Evolutionary conservation across 2,797 vertebrate genomes (phyloP), one percentile per base, ranked within the genome.

Genomic region (Hippopotamyrus pictus): DNA sequence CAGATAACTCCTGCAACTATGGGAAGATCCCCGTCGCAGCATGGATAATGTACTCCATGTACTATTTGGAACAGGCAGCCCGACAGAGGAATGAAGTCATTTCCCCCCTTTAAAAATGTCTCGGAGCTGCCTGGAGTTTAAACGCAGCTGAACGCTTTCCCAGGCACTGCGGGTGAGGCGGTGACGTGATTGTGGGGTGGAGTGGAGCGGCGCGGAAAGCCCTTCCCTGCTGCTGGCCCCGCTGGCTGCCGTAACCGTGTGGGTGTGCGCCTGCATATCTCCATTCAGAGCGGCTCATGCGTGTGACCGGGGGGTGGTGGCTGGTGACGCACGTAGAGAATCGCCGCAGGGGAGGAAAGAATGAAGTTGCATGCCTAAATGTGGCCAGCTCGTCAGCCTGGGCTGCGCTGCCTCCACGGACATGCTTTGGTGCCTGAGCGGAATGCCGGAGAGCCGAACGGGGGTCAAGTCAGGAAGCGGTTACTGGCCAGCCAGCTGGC

Each of bases 281-380:
- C 25, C 54, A 41, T 33, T 79, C 53, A 41, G 48, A 62, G 19
- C 11, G 22, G 11, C n/a, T 44, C 17, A 12, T n/a, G 76, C 37
- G 50, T 59, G 33, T 59, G 33, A 46, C 73, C 25, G 8, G 82
- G 37, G 88, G 7, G 82, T 37, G 44, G 59, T 25, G 44, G 29
- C 46, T 29, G 29, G 11, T 89, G 76, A 89, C 82, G 82, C 82
- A 86, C 82, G 37, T 89, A 54, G 54, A 65, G 44, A 22, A 22
- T 46, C 33, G 82, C 79, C 53, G 25, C 37, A 59, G 22, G 57
- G 51, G 46, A 8, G 88, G 54, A 53, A 82, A 53, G 53, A 37
- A 87, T 54, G 85, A 25, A 9, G 33, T 14, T 19, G 12, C 22
- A 7, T 59, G 53, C 8, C 22, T 83, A 5, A 79, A 48, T 3